Percentiles rank a stretch among this genome's conserved stretches.
phyloP scores from a whole-genome alignment of 2,888 invertebrate genomes.

The Philonicus albiceps region DNA sequence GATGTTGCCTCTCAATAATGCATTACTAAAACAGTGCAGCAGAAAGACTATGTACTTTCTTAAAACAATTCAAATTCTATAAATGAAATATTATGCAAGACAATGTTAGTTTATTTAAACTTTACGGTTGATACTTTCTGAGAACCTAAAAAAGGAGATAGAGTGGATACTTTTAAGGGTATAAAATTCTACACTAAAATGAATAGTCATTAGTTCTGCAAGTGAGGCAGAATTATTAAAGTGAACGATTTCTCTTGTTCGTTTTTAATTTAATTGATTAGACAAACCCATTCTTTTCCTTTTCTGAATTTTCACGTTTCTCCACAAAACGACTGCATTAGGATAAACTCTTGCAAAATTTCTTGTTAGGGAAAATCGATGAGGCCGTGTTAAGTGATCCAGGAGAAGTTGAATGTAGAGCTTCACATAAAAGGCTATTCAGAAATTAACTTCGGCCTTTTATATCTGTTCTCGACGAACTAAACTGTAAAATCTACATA shows the following conservation, averaged over 20 bases:
- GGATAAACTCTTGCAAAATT: background rate
- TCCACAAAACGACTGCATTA: background rate
- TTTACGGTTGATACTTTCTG: too few species aligned
- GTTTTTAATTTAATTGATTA: background rate
- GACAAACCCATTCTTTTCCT: background rate
- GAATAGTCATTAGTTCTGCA: background rate
- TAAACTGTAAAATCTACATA: background rate
- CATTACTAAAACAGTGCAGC: background rate
- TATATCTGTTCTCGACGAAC: background rate
- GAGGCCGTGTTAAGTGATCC: background rate
- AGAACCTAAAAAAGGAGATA: too few species aligned
- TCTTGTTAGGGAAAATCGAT: background rate
- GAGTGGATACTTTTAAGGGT: background rate
- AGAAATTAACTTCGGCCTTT: background rate
- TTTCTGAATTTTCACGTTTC: background rate
- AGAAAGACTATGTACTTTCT: background rate
- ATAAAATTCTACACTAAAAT: background rate
- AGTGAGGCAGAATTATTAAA: background rate
- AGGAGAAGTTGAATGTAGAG: background rate
- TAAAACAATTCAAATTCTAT: background rate
- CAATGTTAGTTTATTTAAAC: background rate
- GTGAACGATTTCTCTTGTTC: background rate
- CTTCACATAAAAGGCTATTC: background rate
- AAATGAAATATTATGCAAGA: background rate
- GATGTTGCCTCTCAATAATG: background rate